Evolutionary conservation across 2,797 vertebrate genomes (phyloP).

Genomic region (Falco biarmicus): DNA sequence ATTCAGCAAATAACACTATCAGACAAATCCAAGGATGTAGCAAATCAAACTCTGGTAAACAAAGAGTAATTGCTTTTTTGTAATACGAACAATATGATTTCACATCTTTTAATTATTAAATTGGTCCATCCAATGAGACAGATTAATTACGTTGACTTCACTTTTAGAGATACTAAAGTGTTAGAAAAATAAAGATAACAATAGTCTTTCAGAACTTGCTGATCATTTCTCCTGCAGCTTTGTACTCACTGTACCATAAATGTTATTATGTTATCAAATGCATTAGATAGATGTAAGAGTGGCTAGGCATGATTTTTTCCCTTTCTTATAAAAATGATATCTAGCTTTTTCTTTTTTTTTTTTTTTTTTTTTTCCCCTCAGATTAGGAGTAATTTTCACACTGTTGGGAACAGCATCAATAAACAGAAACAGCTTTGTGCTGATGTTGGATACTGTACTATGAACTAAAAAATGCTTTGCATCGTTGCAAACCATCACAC

Average conservation of each 20-base stretch:
- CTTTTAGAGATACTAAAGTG: neutral
- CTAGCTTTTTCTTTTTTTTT: neutral
- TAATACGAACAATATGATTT: neutral
- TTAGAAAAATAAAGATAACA: neutral
- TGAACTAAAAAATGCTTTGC: neutral
- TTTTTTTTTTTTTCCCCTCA: neutral
- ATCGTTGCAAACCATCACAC: fast-evolving
- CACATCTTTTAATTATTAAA: neutral
- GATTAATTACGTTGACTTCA: neutral
- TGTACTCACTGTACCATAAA: neutral
- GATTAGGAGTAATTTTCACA: neutral
- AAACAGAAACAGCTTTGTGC: neutral
- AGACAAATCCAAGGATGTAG: neutral
- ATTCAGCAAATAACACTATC: neutral
- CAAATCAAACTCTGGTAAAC: neutral
- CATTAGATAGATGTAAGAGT: neutral
- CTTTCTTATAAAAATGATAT: neutral
- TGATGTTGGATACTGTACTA: neutral
- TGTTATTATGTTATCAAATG: neutral
- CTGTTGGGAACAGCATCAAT: neutral
- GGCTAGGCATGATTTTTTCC: neutral
- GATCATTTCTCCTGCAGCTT: neutral
- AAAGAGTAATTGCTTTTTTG: neutral
- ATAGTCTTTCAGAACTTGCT: neutral
- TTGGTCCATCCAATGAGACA: neutral